A percentile compares a stretch with the other conserved stretches of the same genome.
Evolutionary conservation across 1,140 invertebrate genomes (phyloP).

Genomic region (Diorhabda carinulata): DNA sequence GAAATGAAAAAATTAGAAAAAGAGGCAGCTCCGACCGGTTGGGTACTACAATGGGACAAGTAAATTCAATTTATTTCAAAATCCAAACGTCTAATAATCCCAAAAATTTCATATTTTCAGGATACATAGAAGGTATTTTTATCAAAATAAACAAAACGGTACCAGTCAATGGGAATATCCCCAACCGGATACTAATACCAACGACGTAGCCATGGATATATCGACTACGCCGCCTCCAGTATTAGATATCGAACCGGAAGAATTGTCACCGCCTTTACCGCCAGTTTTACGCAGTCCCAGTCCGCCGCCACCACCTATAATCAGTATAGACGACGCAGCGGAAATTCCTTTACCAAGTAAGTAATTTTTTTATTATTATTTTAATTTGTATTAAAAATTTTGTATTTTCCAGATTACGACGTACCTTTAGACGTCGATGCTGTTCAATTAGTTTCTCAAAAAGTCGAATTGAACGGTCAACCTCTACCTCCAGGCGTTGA

Average conservation of each 20-base stretch:
- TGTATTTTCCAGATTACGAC: too few relatives aligned
- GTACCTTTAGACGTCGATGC: too few relatives aligned
- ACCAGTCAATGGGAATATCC: slow-evolving; percentile 68
- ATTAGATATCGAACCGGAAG: slow-evolving; percentile 25
- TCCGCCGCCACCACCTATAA: slow-evolving; percentile 44
- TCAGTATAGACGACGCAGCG: slow-evolving; percentile 26
- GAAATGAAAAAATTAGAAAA: slow-evolving; percentile 59
- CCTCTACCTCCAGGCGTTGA: slow-evolving; percentile 55
- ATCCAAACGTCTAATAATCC: too few relatives aligned
- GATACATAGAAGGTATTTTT: slow-evolving; percentile 66
- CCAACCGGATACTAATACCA: slow-evolving; percentile 51
- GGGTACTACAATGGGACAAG: slow-evolving; percentile 73
- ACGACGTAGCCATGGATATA: slow-evolving; percentile 60
- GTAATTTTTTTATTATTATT: slow-evolving; percentile 2
- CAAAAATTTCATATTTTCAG: slow-evolving; percentile 49
- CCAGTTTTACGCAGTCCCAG: slow-evolving; percentile 38
- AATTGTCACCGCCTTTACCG: slow-evolving; percentile 41
- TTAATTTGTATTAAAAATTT: neutral
- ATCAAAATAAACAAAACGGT: slow-evolving; percentile 57
- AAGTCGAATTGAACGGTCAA: slow-evolving; percentile 30
- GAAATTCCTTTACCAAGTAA: slow-evolving; percentile 19
- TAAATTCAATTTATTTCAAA: slow-evolving; percentile 43
- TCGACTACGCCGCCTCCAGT: slow-evolving; percentile 55
- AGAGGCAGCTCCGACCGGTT: slow-evolving; percentile 63
- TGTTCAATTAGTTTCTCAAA: too few relatives aligned